Evolutionary conservation across 2,113 vertebrate species (phyloP).

Genomic region (Macaca mulatta): DNA sequence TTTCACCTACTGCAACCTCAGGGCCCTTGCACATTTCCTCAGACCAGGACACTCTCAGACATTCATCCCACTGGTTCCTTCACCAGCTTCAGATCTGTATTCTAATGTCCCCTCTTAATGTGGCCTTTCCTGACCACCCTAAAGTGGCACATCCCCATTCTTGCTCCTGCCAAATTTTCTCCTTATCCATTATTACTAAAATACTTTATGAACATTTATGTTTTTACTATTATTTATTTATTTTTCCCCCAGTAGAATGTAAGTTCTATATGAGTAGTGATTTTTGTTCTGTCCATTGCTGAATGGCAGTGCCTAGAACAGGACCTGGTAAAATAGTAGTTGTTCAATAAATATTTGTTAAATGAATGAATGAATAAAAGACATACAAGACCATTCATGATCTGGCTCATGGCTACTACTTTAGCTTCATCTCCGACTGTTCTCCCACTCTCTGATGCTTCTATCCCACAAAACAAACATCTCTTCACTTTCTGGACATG

Average conservation of each 20-base stretch:
- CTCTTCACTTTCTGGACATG: background rate
- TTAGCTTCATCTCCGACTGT: background rate
- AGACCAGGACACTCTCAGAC: background rate
- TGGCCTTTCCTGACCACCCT: background rate
- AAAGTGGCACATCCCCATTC: background rate
- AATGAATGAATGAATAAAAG: background rate
- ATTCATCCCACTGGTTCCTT: background rate
- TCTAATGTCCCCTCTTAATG: background rate
- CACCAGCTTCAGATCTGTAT: background rate
- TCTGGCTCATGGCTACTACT: background rate
- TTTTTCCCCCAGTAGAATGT: background rate
- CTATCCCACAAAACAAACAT: background rate
- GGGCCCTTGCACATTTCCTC: background rate
- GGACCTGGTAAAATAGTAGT: background rate
- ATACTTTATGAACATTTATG: background rate
- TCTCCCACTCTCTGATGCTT: background rate
- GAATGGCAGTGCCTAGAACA: background rate
- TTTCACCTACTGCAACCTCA: background rate
- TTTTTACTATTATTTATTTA: background rate
- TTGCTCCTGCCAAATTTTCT: background rate
- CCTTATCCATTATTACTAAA: background rate
- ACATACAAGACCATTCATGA: background rate
- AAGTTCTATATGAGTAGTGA: background rate
- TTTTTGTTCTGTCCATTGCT: background rate
- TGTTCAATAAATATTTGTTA: background rate